Evolutionary conservation across 2,888 invertebrate species (phyloP), one percentile per base, ranked within the genome.

Genomic region (Brachypterus glaber): DNA sequence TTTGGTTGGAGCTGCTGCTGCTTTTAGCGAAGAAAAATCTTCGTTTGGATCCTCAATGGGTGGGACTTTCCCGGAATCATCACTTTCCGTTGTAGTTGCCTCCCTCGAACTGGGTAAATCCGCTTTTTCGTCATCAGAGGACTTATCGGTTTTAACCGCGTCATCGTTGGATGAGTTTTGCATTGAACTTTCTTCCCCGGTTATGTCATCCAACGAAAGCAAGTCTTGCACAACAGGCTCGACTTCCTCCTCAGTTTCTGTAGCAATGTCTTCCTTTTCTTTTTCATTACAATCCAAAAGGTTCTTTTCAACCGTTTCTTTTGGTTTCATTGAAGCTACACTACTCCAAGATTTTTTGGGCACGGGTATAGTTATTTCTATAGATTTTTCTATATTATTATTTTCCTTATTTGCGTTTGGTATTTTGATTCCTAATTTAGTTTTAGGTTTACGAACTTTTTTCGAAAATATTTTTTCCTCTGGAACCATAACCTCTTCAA

Each of bases 81-180:
- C 76, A 50, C 76, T 76, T 52, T 76, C 75, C 0, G 73, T 70
- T 13, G 63, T 74, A 7, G 65, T 74, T 49, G 76, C 76, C 0
- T 70, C 64, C 33, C 64, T 63, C 1, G 74, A 73, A 44, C 69
- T 59, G 7, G 69, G 64, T 21, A 41, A 70, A 21, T 72, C 69
- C 2, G 66, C 58, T 41, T 67, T 70, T 41, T 74, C 74, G 35
- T 76, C 76, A 44, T 76, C 76, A 0, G 73, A 74, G 1, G 72
- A 72, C 51, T 74, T 74, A 41, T 54, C 51, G 57, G 69, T 49
- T 46, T 68, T 47, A 53, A 59, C 42, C 60, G 68, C 34, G 48
- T 58, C 33, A 63, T 64, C 62, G 17, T 40, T 37, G 9, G 33
- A 12, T 17, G 44, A 14, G 11, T 11, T 31, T 9, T 13, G 59